Evolutionary conservation across 2,797 vertebrate species (phyloP).

Genomic region (Rhinella marina): DNA sequence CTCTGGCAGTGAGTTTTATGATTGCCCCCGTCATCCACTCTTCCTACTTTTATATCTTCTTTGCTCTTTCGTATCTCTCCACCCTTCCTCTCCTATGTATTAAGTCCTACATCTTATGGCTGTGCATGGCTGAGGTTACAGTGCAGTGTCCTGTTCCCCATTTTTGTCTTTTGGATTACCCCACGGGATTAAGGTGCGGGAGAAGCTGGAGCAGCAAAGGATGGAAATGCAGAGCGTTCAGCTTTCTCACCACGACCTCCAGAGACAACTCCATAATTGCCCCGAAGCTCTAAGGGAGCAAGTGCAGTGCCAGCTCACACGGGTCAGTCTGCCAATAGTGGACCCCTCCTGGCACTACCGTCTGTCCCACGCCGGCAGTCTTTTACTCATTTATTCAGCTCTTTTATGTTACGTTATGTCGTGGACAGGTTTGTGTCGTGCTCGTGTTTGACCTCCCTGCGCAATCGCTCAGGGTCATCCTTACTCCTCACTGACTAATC

Average conservation of each 20-base stretch:
- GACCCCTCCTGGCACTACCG: conserved; percentile 69
- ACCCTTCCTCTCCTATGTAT: not conserved
- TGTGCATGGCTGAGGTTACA: conserved; percentile 77
- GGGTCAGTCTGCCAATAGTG: conserved; percentile 85
- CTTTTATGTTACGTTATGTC: not conserved
- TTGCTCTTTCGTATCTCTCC: not conserved
- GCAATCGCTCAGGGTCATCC: not conserved
- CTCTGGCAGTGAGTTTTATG: conserved; percentile 49
- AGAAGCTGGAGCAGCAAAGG: conserved; percentile 91
- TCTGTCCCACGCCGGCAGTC: conserved; percentile 43
- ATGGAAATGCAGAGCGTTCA: conserved; percentile 90
- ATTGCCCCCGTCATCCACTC: conserved; percentile 36
- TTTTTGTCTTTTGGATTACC: conserved; percentile 73
- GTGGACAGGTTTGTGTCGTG: not conserved
- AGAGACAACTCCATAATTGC: conserved; percentile 96
- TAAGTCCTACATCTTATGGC: conserved; percentile 53
- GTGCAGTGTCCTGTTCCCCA: conserved; percentile 66
- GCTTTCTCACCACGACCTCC: conserved; percentile 89
- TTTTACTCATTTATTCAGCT: not conserved
- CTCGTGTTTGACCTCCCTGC: not conserved
- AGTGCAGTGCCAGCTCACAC: conserved; percentile 92
- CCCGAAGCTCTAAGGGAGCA: conserved; percentile 95
- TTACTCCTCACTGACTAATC: not conserved
- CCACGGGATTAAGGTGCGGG: conserved; percentile 87
- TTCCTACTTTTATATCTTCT: not conserved